phyloP scores from a whole-genome alignment of 2,888 invertebrate genomes.

The Blera fallax region DNA sequence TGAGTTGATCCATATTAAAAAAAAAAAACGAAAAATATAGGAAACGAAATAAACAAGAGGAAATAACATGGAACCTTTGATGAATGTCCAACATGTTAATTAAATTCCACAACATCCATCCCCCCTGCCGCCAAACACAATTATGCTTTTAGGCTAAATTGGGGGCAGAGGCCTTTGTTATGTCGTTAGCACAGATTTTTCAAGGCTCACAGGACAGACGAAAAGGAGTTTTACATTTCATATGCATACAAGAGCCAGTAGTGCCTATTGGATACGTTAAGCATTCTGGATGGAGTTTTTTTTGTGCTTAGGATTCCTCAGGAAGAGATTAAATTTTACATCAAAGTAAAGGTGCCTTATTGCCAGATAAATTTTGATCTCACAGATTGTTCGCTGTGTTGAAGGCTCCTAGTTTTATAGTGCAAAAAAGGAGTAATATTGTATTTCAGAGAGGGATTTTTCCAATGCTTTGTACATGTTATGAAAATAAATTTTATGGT shows the following conservation, averaged over 20 bases:
- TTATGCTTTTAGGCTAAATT: not conserved
- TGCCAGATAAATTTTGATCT: not conserved
- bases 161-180: not conserved
- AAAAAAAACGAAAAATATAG: not conserved
- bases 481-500: too few species aligned
- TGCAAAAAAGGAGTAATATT: not conserved
- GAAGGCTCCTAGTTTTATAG: not conserved
- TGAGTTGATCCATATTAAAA: not conserved
- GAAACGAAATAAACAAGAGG: not conserved
- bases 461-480: too few species aligned
- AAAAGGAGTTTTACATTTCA: not conserved
- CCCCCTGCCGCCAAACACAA: not conserved
- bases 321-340: not conserved
- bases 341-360: not conserved
- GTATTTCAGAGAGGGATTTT: too few species aligned
- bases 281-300: not conserved
- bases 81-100: constrained; percentile 15
- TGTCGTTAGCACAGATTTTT: not conserved
- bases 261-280: not conserved
- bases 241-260: not conserved
- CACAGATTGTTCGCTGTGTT: not conserved
- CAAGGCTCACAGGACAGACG: not conserved
- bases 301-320: not conserved
- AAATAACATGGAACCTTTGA: not conserved
- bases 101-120: not conserved